Conservation (phyloP, 2,797 vertebrate species). For the Bradypus variegatus region DNA sequence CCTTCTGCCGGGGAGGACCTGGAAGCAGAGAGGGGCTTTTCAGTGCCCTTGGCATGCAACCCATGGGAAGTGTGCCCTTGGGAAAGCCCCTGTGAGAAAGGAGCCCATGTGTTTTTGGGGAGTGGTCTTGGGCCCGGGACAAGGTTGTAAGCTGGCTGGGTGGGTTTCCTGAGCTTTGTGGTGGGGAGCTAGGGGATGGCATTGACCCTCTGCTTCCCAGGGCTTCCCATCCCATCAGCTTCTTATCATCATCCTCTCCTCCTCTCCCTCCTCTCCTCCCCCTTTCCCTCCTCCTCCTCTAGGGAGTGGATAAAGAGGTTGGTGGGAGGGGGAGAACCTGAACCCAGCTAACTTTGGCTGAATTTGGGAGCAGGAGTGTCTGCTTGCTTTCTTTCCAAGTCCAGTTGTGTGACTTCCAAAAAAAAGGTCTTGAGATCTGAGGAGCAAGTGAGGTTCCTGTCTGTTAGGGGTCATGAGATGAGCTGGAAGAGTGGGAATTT, state of each 20-base stretch:
- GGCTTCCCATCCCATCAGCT: not conserved
- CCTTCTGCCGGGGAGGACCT: not conserved
- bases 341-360: not conserved
- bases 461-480: not conserved
- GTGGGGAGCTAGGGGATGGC: not conserved
- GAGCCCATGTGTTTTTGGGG: not conserved
- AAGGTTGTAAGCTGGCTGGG: not conserved
- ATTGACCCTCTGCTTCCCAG: not conserved
- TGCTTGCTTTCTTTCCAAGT: slow-evolving; percentile 5
- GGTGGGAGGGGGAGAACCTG: not conserved
- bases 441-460: not conserved
- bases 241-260: not conserved
- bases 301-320: not conserved
- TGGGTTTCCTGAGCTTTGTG: not conserved
- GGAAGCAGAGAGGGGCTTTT: not conserved
- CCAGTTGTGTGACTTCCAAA: not conserved
- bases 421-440: slow-evolving; percentile 12
- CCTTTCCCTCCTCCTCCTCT: not conserved
- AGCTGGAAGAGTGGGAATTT: not conserved
- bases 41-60: not conserved
- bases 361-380: not conserved
- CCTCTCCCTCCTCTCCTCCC: no score
- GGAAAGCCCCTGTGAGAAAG: not conserved
- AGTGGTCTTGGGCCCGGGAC: not conserved
- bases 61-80: not conserved